Conservation (phyloP, 1,140 invertebrate genomes). For the Trichonephila clavipes region DNA sequence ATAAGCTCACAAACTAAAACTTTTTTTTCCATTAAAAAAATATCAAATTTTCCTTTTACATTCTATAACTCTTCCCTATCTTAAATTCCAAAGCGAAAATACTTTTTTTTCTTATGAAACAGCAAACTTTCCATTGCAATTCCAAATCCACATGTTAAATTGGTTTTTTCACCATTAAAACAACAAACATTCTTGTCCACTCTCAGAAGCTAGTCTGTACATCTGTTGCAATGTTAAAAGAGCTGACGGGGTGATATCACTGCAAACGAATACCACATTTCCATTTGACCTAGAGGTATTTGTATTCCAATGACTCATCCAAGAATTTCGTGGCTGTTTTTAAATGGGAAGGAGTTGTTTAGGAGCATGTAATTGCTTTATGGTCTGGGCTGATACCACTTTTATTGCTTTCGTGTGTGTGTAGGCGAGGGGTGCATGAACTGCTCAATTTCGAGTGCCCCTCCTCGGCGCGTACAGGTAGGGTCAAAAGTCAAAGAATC, state of each 20-base stretch:
- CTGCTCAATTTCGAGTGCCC: constrained; percentile 5
- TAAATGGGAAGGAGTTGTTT: constrained; percentile 11
- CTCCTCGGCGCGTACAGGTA: not conserved
- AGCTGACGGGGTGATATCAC: not conserved
- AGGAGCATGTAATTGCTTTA: constrained; percentile 14
- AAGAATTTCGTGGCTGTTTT: not conserved
- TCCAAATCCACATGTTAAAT: too few relatives aligned
- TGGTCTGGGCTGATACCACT: not conserved
- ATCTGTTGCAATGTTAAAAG: not conserved
- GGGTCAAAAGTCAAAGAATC: not conserved
- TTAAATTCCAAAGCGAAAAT: too few relatives aligned
- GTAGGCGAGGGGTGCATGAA: constrained; percentile 27
- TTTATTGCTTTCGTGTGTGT: not conserved
- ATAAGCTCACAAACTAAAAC: too few relatives aligned
- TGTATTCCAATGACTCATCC: not conserved
- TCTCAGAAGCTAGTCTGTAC: too few relatives aligned
- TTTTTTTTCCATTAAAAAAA: too few relatives aligned
- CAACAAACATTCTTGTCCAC: too few relatives aligned
- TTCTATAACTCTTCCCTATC: too few relatives aligned
- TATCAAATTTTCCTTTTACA: too few relatives aligned
- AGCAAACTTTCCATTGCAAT: too few relatives aligned
- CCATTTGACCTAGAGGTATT: not conserved
- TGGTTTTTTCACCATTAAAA: too few relatives aligned
- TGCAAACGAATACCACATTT: not conserved
- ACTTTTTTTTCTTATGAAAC: too few relatives aligned